Base-by-base conservation (phyloP, 2,113 vertebrate species). In the Menura novaehollandiae region DNA sequence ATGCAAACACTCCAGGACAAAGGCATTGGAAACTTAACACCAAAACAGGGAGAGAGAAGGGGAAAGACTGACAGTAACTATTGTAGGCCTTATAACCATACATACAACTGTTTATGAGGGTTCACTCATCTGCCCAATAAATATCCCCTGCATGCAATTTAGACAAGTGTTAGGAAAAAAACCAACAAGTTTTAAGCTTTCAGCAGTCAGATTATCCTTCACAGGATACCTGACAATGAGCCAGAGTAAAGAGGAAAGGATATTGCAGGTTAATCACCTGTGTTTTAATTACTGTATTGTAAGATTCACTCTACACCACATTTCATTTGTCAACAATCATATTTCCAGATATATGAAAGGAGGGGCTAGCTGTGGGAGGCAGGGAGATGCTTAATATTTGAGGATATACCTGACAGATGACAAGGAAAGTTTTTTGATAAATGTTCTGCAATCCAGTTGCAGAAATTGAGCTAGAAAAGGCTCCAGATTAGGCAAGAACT, bases 231-330 rank as follows among this genome's bases (percentile, higher is more conserved):
- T 49, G 20, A 71, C 27, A 88, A 79, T 18, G 53, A 89, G 56
- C 11, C 6, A 11, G 10, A 85, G 52, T 28, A 75, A 18, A 13
- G 22, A 60, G 19, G 27, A 82, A 91, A 78, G 23, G 16, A 66
- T 14, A 46, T 15, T 72, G 43, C 28, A 86, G 33, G 47, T 35
- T 88, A 67, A 55, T 16, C 27, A 47, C 10, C 23, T 55, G 21
- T 35, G 52, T n/a, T 64, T 62, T 49, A 16, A 56, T 27, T 41
- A 72, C 6, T 49, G 9, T 64, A 60, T 56, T 64, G 44, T 82
- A 35, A 35, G 37, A 77, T 10, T 49, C 12, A 52, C 7, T 51
- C 77, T 78, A 78, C 26, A 73, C 3, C 5, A 68, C 0, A 0
- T 51, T 89, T 75, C 64, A 19, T 75, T 81, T 81, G 46, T 79